Evolutionary conservation across 2,113 vertebrate species (phyloP), one percentile per base, ranked within the genome.

Genomic region (Chaenogobius annularis): DNA sequence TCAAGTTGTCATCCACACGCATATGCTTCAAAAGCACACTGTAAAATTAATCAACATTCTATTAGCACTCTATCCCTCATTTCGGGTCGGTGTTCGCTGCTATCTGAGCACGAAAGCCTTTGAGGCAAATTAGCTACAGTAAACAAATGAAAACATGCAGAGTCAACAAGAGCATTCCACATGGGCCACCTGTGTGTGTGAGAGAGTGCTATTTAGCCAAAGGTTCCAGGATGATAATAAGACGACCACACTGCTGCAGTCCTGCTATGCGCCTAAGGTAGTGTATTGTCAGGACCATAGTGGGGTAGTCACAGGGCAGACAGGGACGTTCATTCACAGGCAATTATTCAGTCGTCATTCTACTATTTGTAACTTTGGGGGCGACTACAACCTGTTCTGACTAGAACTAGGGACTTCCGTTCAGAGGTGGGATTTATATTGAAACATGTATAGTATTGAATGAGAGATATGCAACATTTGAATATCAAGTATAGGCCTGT

Each of bases 91-190:
- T 67, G 73, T 83, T 89, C 75, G 74, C 70, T 68, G 74, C 73
- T 69, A 71, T 66, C 59, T 74, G 11, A 26, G 62, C 61, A 71
- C 56, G 40, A 61, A 77, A 80, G 23, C 61, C 80, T 81, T 66
- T 59, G 68, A 84, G 68, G 81, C 72, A 84, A 85, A 81, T 80
- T 75, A 79, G 71, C 71, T 61, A 74, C 48, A 70, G 85, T 79
- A 74, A 77, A 79, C 55, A 80, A 80, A 80, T 77, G 62, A 85
- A 23, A 55, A 35, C 69, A 78, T 74, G 75, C 62, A 79, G 76
- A 79, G 74, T 76, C 58, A 69, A 81, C 66, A 67, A 72, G 69
- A 82, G 22, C 72, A 70, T 52, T 7, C 72, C 68, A n/a, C 20
- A 22, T 3, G 10, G 66, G 17, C 40, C 67, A 35, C 43, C 6